These are phyloP conservation scores for Ypsolopha sequella DNA, from an alignment of 2,888 invertebrate genomes.

Conservation along the genomic window DNA sequence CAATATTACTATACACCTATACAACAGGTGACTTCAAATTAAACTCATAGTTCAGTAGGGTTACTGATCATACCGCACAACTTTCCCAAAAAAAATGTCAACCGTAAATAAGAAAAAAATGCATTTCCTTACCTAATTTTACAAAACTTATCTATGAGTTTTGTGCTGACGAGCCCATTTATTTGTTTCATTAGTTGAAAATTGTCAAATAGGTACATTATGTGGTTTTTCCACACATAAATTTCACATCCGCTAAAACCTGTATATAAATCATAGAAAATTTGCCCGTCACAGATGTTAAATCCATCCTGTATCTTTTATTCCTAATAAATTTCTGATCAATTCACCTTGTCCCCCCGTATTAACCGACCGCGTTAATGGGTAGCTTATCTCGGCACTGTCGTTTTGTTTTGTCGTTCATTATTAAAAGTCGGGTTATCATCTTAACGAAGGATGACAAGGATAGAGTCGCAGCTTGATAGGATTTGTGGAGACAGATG, in stretches of 20 bases:
- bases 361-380: constrained; percentile 57
- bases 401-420: constrained; percentile 41
- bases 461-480: constrained; percentile 13
- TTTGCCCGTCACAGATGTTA: not conserved
- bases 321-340: constrained; percentile 24
- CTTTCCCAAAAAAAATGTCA: not conserved
- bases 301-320: not conserved
- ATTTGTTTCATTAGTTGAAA: not conserved
- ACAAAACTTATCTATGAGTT: no score
- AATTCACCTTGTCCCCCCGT: constrained; percentile 43
- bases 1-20: no score
- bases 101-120: not conserved
- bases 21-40: no score
- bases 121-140: no score
- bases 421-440: constrained; percentile 50
- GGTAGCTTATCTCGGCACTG: constrained; percentile 42
- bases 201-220: not conserved
- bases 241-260: not conserved
- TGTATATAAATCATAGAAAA: constrained; percentile 14
- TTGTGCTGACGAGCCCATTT: no score
- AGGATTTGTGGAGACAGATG: constrained; percentile 17
- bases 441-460: constrained; percentile 34
- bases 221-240: not conserved
- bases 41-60: no score
- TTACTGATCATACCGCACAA: no score